phyloP scores from a whole-genome alignment of 2,888 invertebrate species.

The Xanthia togata region DNA sequence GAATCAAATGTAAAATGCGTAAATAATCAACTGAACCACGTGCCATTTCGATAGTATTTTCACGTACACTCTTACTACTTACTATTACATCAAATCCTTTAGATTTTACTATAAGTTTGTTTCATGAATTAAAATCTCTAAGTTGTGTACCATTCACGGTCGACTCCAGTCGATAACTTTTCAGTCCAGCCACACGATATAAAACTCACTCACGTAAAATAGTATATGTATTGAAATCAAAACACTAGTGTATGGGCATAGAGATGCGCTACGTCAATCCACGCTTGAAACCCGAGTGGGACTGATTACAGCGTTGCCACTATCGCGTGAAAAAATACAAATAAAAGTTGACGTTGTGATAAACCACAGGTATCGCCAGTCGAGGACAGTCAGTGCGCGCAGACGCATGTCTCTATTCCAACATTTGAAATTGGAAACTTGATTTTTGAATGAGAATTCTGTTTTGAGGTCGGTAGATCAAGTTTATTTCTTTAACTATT shows the following conservation, averaged over 20 bases:
- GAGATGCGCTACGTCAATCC: conserved; percentile 73
- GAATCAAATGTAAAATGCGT: conserved; percentile 8
- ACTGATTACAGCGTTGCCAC: conserved; percentile 79
- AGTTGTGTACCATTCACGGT: conserved; percentile 46
- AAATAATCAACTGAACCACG: conserved; percentile 22
- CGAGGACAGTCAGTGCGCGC: conserved; percentile 46
- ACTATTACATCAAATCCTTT: conserved; percentile 19
- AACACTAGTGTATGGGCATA: conserved; percentile 61
- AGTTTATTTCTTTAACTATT: neutral
- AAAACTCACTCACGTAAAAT: conserved; percentile 57
- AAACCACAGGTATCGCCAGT: conserved; percentile 67
- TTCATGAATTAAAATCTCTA: conserved; percentile 14
- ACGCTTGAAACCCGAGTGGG: conserved; percentile 74
- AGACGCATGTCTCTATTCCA: conserved; percentile 55
- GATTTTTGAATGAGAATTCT: conserved; percentile 43
- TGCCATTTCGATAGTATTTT: conserved; percentile 24
- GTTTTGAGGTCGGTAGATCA: conserved; percentile 20
- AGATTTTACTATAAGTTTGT: conserved; percentile 15
- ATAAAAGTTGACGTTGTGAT: conserved; percentile 72
- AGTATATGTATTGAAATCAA: conserved; percentile 53
- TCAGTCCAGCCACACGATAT: conserved; percentile 44
- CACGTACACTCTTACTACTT: conserved; percentile 11
- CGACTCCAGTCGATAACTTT: conserved; percentile 37
- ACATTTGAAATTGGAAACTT: conserved; percentile 9
- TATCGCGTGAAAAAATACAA: conserved; percentile 84